These are phyloP conservation scores for Acleris holmiana DNA, from an alignment of 2,888 invertebrate genomes.

Conservation along the genomic window DNA sequence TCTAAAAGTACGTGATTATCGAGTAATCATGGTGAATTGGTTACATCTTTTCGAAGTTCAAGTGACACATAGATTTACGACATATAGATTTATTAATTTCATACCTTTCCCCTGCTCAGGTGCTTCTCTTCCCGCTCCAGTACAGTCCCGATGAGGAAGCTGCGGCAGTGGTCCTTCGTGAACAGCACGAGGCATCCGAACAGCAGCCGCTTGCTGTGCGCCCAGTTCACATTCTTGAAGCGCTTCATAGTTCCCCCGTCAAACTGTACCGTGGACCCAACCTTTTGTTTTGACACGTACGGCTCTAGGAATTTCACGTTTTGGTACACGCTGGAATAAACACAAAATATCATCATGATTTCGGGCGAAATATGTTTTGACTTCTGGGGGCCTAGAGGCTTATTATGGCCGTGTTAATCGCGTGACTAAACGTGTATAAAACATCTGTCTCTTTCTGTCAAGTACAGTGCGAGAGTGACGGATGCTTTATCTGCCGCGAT, in stretches of 20 bases:
- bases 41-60: too few relatives aligned
- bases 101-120: constrained; percentile 63
- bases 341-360: too few relatives aligned
- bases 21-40: too few relatives aligned
- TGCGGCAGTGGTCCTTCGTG: constrained; percentile 87
- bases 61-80: too few relatives aligned
- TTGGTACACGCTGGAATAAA: constrained; percentile 60
- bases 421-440: too few relatives aligned
- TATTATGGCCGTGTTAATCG: too few relatives aligned
- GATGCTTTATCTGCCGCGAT: too few relatives aligned
- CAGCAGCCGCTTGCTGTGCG: constrained; percentile 84
- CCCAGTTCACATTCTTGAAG: constrained; percentile 67
- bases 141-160: constrained; percentile 87
- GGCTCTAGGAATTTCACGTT: constrained; percentile 70
- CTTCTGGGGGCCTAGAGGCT: too few relatives aligned
- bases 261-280: constrained; percentile 66
- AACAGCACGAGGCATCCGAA: constrained; percentile 89
- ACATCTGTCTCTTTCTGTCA: too few relatives aligned
- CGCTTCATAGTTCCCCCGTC: constrained; percentile 53
- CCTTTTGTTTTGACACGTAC: constrained; percentile 58
- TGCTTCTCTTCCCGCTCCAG: constrained; percentile 76
- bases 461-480: too few relatives aligned
- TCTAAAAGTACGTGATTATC: too few relatives aligned
- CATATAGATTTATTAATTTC: constrained; percentile 8
- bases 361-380: too few relatives aligned